These are phyloP conservation scores for Lasiommata megera DNA, from an alignment of 2,888 invertebrate genomes.

Conservation along the genomic window DNA sequence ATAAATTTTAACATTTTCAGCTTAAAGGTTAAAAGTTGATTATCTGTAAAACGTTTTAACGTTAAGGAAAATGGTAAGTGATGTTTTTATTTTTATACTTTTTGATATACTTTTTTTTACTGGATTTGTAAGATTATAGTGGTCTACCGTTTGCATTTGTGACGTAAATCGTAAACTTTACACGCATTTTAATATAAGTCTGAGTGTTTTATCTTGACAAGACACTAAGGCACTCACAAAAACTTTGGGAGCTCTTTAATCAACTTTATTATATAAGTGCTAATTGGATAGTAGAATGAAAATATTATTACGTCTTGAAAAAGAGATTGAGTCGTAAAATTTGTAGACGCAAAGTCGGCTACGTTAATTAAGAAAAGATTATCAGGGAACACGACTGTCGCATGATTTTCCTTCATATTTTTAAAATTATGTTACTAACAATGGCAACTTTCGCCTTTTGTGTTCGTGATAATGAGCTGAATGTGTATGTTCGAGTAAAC, in stretches of 20 bases:
- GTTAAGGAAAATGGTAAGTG: conserved; percentile 45
- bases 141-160: conserved; percentile 44
- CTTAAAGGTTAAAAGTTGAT: not conserved
- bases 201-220: not conserved
- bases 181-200: not conserved
- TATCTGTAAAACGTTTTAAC: not conserved
- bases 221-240: not conserved
- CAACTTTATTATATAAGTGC: not conserved
- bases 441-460: not conserved
- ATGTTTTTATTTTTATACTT: conserved; percentile 26
- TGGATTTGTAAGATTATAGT: conserved; percentile 11
- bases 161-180: not conserved
- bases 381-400: not conserved
- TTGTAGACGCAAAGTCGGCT: not conserved
- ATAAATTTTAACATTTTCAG: not conserved
- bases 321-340: not conserved
- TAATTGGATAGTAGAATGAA: not conserved
- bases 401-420: not conserved
- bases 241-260: not conserved
- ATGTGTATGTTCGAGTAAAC: not conserved
- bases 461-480: not conserved
- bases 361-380: not conserved
- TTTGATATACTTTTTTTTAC: conserved; percentile 30
- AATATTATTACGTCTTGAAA: not conserved
- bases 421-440: not conserved